Conservation (phyloP, 1,140 invertebrate genomes). For the Trialeurodes vaporariorum region DNA sequence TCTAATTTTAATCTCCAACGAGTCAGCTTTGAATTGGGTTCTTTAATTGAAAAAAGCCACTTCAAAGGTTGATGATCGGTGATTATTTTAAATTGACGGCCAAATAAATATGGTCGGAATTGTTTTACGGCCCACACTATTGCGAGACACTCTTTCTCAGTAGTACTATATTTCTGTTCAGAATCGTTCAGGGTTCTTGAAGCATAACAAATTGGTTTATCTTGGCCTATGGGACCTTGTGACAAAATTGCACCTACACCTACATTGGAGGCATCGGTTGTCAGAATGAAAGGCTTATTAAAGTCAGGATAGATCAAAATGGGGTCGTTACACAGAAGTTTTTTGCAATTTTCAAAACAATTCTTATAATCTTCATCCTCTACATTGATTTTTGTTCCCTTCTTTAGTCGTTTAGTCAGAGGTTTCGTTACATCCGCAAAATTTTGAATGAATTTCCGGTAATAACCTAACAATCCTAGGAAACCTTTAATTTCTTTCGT, state of each 20-base stretch:
- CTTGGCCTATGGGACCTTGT: constrained; percentile 31
- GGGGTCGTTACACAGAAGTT: neutral
- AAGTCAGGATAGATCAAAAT: neutral
- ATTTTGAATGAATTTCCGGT: constrained; percentile 28
- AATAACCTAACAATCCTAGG: constrained; percentile 31
- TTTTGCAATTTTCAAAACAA: neutral
- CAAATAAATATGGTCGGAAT: constrained; percentile 38
- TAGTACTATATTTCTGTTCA: constrained; percentile 37
- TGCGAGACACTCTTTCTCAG: constrained; percentile 38
- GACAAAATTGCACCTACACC: constrained; percentile 38
- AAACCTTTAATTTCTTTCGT: constrained; percentile 29
- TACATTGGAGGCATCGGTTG: constrained; percentile 37
- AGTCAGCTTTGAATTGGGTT: too few species aligned
- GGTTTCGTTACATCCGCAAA: constrained; percentile 29
- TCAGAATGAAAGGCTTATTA: neutral
- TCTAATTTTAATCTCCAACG: too few species aligned
- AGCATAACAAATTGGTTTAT: constrained; percentile 34
- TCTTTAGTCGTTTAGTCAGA: constrained; percentile 25
- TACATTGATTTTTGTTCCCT: neutral
- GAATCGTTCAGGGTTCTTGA: constrained; percentile 32
- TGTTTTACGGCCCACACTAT: constrained; percentile 34
- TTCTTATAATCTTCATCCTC: neutral
- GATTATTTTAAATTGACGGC: too few species aligned
- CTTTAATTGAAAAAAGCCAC: too few species aligned
- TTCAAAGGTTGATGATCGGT: too few species aligned